Percentiles rank a stretch among this genome's conserved stretches.
phyloP scores from a whole-genome alignment of 2,888 invertebrate genomes.

The Noctua fimbriata region DNA sequence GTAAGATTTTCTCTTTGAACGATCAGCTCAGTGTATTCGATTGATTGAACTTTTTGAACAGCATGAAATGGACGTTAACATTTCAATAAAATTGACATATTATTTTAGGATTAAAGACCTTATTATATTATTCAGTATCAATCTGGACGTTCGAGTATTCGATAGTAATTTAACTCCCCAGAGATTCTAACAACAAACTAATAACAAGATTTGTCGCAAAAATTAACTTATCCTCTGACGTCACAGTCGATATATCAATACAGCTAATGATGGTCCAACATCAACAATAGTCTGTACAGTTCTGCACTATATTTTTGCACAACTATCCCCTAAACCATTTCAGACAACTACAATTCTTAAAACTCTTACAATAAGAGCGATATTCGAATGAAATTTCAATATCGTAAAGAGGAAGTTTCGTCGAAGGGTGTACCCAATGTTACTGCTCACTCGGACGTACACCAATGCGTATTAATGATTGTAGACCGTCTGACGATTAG shows the following conservation, averaged over 20 bases:
- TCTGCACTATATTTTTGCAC: conserved; percentile 53
- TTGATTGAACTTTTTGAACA: conserved; percentile 17
- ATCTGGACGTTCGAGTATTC: neutral
- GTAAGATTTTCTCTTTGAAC: conserved; percentile 22
- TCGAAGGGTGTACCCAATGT: conserved; percentile 70
- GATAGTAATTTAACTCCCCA: conserved; percentile 18
- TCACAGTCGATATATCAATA: conserved; percentile 83
- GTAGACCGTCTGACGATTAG: conserved; percentile 80
- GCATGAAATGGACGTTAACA: conserved; percentile 6
- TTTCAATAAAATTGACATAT: conserved; percentile 10
- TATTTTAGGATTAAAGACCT: neutral
- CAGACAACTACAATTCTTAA: neutral
- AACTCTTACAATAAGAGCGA: accelerated
- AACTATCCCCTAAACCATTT: neutral
- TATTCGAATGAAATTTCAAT: conserved; percentile 7
- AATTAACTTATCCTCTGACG: conserved; percentile 72
- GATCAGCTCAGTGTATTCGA: conserved; percentile 14
- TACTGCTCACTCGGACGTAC: conserved; percentile 83
- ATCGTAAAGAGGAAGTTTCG: conserved; percentile 46
- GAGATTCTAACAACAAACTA: conserved; percentile 41
- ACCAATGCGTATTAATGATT: conserved; percentile 87
- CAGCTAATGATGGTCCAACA: conserved; percentile 82
- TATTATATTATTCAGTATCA: neutral
- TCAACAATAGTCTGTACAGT: conserved; percentile 74
- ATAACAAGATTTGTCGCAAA: conserved; percentile 61